Evolutionary conservation across 2,797 vertebrate genomes (phyloP).

Genomic region (Diceros bicornis): DNA sequence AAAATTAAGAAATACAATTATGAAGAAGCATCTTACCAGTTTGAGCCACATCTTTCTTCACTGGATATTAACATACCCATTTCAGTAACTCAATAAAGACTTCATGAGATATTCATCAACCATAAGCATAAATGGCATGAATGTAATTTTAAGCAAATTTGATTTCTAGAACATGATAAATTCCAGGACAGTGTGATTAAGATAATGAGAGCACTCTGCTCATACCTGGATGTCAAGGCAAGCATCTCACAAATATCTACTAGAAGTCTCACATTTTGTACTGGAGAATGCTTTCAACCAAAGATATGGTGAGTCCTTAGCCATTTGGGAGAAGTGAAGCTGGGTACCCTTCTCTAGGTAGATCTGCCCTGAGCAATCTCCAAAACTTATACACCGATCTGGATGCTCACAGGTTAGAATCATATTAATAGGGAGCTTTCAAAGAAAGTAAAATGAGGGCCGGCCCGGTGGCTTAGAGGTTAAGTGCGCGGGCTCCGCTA

Average conservation of each 20-base stretch:
- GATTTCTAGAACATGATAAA: slow-evolving; percentile 36
- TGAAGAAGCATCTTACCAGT: slow-evolving; percentile 73
- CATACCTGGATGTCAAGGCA: not conserved
- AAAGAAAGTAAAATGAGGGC: not conserved
- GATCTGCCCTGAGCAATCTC: not conserved
- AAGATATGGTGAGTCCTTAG: not conserved
- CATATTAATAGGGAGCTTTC: not conserved
- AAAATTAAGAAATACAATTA: slow-evolving; percentile 67
- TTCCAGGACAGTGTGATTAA: slow-evolving; percentile 45
- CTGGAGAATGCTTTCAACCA: not conserved
- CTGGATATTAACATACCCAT: slow-evolving; percentile 67
- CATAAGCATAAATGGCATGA: slow-evolving; percentile 18
- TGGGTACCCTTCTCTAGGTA: not conserved
- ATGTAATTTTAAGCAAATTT: slow-evolving; percentile 65
- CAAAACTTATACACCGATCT: not conserved
- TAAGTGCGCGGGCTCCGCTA: too few relatives aligned
- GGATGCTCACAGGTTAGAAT: not conserved
- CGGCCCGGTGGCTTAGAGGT: too few relatives aligned
- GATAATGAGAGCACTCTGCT: slow-evolving; percentile 23
- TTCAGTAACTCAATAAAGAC: slow-evolving; percentile 60
- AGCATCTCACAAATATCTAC: not conserved
- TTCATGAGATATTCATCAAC: slow-evolving; percentile 79
- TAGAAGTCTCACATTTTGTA: not conserved
- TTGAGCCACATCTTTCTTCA: slow-evolving; percentile 72
- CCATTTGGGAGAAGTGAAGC: not conserved